Conservation (phyloP, 2,797 vertebrate species). For the Artibeus lituratus region DNA sequence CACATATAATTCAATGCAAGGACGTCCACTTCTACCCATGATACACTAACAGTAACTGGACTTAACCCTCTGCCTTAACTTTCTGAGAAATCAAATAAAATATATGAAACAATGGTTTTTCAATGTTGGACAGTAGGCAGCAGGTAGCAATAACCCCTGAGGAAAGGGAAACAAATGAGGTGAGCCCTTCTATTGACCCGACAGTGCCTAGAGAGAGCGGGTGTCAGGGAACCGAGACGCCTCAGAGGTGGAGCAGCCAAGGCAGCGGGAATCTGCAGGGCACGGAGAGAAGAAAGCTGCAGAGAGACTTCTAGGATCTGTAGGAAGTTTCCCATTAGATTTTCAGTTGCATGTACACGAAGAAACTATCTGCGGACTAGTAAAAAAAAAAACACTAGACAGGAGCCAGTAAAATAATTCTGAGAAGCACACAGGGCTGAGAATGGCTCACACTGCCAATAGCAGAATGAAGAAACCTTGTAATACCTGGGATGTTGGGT, state of each 20-base stretch:
- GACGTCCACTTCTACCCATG: not conserved
- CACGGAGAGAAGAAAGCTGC: not conserved
- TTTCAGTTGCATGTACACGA: not conserved
- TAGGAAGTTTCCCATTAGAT: not conserved
- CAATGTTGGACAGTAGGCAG: not conserved
- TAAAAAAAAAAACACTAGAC: not conserved
- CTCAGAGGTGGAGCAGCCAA: not conserved
- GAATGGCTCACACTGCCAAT: not conserved
- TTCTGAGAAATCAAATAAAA: not conserved
- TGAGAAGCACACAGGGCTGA: not conserved
- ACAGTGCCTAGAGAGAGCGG: not conserved
- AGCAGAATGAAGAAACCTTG: not conserved
- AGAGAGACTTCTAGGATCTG: not conserved
- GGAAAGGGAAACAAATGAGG: not conserved
- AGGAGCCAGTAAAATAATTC: not conserved
- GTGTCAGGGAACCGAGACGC: not conserved
- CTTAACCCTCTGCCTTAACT: not conserved
- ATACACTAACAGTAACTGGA: not conserved
- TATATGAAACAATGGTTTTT: not conserved
- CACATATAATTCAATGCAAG: not conserved
- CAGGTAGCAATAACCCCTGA: not conserved
- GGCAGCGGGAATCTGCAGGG: not conserved
- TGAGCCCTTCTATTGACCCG: not conserved
- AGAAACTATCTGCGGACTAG: not conserved
- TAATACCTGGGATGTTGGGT: not conserved